Base-by-base conservation (phyloP, 2,888 invertebrate genomes). In the Tigriopus californicus region DNA sequence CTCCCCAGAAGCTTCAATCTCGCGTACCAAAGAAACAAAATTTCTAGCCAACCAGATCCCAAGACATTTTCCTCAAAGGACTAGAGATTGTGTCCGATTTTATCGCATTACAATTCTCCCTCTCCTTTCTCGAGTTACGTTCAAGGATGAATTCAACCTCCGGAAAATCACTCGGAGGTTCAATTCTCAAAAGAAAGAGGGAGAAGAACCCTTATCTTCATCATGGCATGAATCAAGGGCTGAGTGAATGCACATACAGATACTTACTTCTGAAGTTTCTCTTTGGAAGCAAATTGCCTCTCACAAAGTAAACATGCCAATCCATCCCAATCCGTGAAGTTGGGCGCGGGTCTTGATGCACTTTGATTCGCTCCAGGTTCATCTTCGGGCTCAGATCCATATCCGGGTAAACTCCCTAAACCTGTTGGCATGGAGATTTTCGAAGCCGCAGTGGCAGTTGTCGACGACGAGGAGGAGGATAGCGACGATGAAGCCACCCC, bases 251-350 rank as follows among this genome's bases (percentile, higher is more conserved):
- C 1, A 86, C 85, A 61, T 33, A 20, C 13, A 20, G 11, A 8
- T 22, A 52, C 54, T n/a, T 56, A 56, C 56, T 56, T 56, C 4
- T 44, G 8, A 46, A 56, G 25, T 56, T 56, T 56, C 44, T 97
- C 97, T 54, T 80, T 78, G 18, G 85, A 88, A 1, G 87, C 85
- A 70, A 98, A 92, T 68, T 90, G 89, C 55, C 98, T 76, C 71
- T 95, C 95, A 70, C 98, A 98, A 12, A 98, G 75, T 22, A 95
- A 75, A 68, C 98, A 98, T 0, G 92, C 89, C 51, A 94, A 73
- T 70, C 90, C 94, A 24, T 62, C 62, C 79, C 86, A 89, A 72
- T 97, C 95, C 5, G 89, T 67, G 46, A 73, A 64, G 44, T 71
- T 70, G 22, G 65, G 65, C 49, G 66, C 68, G 3, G 24, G 11